A percentile compares a stretch with the other conserved stretches of the same genome.
phyloP scores from a whole-genome alignment of 2,888 invertebrate genomes.

The Cryptus armator region DNA sequence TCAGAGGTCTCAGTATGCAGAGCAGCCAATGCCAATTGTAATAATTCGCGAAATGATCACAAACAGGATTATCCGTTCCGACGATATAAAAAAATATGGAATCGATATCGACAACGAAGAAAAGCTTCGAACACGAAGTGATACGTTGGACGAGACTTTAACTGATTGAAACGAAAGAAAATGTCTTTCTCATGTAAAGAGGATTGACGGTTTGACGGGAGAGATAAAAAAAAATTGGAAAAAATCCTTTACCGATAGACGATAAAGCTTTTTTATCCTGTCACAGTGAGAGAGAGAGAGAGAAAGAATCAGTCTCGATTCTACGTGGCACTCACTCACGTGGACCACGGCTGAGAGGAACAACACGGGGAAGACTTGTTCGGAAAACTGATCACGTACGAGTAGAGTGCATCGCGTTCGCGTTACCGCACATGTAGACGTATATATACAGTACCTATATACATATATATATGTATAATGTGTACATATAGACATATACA shows the following conservation, averaged over 20 bases:
- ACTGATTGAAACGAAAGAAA: background rate
- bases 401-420: constrained; percentile 46
- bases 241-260: constrained; percentile 4
- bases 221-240: constrained; percentile 1
- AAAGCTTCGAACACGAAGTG: background rate
- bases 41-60: no score
- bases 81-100: background rate
- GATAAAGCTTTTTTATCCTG: constrained; percentile 5
- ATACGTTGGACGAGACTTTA: background rate
- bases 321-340: background rate
- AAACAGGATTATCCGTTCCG: no score
- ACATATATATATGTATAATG: background rate
- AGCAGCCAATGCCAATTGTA: no score
- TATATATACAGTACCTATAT: background rate
- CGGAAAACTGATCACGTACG: constrained; percentile 54
- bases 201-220: constrained; percentile 5
- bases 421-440: constrained; percentile 29
- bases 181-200: background rate
- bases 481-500: background rate
- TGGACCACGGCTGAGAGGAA: background rate
- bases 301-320: background rate
- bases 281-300: background rate
- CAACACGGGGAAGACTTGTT: constrained; percentile 13
- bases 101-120: background rate
- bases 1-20: no score